Base-by-base conservation (phyloP, 2,113 vertebrate species). In the Dermatemys mawii region DNA sequence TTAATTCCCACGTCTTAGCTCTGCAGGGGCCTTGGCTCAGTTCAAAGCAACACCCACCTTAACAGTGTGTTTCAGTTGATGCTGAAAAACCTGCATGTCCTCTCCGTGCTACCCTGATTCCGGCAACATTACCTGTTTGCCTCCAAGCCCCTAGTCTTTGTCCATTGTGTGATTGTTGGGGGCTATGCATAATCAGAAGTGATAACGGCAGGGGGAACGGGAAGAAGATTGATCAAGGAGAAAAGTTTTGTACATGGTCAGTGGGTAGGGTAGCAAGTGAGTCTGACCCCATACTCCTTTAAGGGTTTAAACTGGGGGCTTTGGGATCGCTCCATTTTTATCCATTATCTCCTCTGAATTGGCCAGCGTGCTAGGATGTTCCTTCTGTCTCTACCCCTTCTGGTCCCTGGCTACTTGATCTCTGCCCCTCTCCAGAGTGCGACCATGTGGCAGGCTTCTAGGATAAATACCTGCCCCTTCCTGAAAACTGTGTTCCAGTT, bases 101-200 rank as follows among this genome's bases (percentile, higher is more conserved):
- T 67, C 35, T 51, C 41, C 14, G 49, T n/a, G 50, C 29, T 41
- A 4, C 26, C 54, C 41, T 38, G 50, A 54, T 50, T 78, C 41
- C 57, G 32, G 81, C 9, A 35, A 38, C 46, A 29, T 21, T 21
- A 21, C 49, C 78, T 7, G 12, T 53, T 26, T 8, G 32, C 38
- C 51, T 80, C 50, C 24, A 80, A 29, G 78, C 50, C 49, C 51
- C 3, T 12, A 8, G 51, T 82, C 35, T 67, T 79, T 93, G 82
- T 95, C 90, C 95, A 78, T 75, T 38, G 35, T 29, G 54, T 48
- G 92, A 83, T 87, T 1, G 1, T 89, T 94, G 84, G 83, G 93
- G 85, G 19, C 60, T 0, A 0, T 82, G 80, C 26, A 2, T 96
- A 94, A 87, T 1, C 57, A 44, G 73, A 60, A 88, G 67, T n/a